Evolutionary conservation across 2,888 invertebrate species (phyloP), one percentile per base, ranked within the genome.

Genomic region (Zelleria hepariella): DNA sequence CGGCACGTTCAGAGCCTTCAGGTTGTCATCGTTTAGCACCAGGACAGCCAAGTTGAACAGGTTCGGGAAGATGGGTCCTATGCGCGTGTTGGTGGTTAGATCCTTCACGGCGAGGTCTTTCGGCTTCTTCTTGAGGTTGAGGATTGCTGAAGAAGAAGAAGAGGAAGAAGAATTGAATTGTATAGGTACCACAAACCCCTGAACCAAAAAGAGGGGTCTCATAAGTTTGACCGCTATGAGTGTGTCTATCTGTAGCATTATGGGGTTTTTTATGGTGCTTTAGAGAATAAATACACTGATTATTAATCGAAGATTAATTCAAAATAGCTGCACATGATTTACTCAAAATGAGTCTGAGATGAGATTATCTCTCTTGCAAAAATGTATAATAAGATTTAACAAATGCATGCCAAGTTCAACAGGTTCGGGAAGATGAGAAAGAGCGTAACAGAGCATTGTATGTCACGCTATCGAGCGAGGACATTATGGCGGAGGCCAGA

Each of bases 21-120:
- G 76, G 24, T 88, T 88, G 62, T 92, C 91, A 66, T 91, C 91
- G 52, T 90, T 91, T 0, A 92, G 71, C 1, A 91, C 86, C 49
- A 91, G 69, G 23, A 91, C 91, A 0, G 90, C 90, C 65, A 92
- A 74, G 69, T 91, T 90, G 70, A 92, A 91, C 56, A 92, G 85
- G 75, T 91, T 91, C 15, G 91, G 90, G 59, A 90, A 89, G 64
- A 92, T 90, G 0, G 91, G 91, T 0, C 91, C 92, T 24, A 91
- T 91, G 23, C 88, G 73, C 0, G 89, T 85, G 70, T 92, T 91
- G n/a, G 86, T 85, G 64, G 84, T 84, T 52, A 92, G 75, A 70
- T 91, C 91, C 62, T 82, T 80, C n/a, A 92, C 85, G 0, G 91
- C 91, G 58, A 89, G 68, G 62, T 85, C 82, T 68, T 90, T 85